Percentiles rank a stretch among this genome's conserved stretches.
Conservation (phyloP, 2,888 invertebrate genomes). For the Acanthopleura granulata region DNA sequence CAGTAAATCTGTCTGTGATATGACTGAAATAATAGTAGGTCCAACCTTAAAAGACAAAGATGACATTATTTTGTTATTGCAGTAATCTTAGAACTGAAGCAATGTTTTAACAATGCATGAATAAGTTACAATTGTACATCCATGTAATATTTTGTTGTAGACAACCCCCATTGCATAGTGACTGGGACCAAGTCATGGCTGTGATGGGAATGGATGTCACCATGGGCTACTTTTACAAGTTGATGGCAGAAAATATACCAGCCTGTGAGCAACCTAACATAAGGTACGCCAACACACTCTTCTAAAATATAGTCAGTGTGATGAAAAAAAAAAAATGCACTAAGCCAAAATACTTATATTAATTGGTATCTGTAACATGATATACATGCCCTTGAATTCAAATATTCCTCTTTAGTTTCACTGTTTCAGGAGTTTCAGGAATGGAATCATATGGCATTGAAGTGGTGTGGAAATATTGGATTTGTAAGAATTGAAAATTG, state of each 20-base stretch:
- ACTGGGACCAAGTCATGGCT: slow-evolving; percentile 75
- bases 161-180: slow-evolving; percentile 73
- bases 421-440: too few species aligned
- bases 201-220: slow-evolving; percentile 90
- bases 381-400: slow-evolving; percentile 12
- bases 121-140: too few species aligned
- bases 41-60: neutral
- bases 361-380: neutral
- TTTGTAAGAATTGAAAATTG: too few species aligned
- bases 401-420: too few species aligned
- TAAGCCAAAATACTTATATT: too few species aligned
- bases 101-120: too few species aligned
- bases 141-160: slow-evolving; percentile 40
- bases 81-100: too few species aligned
- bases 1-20: too few species aligned
- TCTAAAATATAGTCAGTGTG: neutral
- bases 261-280: slow-evolving; percentile 64
- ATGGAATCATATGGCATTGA: too few species aligned
- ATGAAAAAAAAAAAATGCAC: too few species aligned
- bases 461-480: too few species aligned
- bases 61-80: too few species aligned
- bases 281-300: slow-evolving; percentile 45
- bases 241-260: slow-evolving; percentile 73
- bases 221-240: slow-evolving; percentile 85
- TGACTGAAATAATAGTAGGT: neutral